These are phyloP conservation scores for Tokudaia tokunoshimensis DNA, from an alignment of 2,797 vertebrate species.

Conservation along the genomic window DNA sequence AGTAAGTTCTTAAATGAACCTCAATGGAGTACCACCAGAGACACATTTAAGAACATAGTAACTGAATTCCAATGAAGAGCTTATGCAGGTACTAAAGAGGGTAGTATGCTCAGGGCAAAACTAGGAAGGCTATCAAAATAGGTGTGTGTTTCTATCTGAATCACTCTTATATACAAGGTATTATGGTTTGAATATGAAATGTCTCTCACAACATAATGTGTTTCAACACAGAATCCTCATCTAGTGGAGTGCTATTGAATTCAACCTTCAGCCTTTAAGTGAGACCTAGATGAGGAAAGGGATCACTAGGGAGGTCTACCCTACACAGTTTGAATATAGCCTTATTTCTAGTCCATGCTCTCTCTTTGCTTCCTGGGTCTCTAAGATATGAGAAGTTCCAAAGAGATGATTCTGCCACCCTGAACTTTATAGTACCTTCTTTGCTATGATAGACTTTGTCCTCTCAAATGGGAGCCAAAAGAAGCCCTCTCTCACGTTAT, in stretches of 20 bases:
- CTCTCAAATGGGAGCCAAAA: neutral
- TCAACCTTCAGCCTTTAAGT: neutral
- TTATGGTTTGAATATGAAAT: neutral
- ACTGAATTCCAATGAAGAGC: neutral
- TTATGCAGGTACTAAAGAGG: neutral
- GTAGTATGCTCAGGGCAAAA: neutral
- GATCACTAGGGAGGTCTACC: neutral
- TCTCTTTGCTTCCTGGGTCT: neutral
- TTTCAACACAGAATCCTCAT: neutral
- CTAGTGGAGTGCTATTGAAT: neutral
- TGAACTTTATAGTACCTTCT: neutral
- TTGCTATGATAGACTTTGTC: neutral
- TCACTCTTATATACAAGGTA: neutral
- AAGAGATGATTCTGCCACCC: neutral
- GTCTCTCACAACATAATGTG: neutral
- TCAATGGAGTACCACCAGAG: neutral
- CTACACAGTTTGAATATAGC: neutral
- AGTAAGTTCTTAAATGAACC: neutral
- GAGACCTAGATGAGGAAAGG: neutral
- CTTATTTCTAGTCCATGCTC: neutral
- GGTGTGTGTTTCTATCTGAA: neutral
- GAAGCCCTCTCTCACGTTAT: neutral
- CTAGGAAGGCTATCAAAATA: conserved; percentile 24
- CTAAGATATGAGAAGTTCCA: neutral
- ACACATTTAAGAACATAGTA: neutral